Evolutionary conservation across 2,888 invertebrate genomes (phyloP).

Genomic region (Odontocerum albicorne): DNA sequence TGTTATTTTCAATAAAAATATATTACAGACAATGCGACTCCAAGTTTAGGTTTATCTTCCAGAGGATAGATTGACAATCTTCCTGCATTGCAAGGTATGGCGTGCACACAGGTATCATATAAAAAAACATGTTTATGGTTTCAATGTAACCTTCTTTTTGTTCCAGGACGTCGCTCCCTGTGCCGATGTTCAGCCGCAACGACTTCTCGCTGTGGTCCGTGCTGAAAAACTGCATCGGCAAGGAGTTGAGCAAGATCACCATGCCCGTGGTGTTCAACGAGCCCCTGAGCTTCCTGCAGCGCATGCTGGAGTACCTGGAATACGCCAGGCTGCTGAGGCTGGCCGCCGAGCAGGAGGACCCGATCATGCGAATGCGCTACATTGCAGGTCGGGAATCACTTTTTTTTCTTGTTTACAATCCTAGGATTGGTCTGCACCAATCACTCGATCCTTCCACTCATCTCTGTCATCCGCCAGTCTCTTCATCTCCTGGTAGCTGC

Average conservation of each 20-base stretch:
- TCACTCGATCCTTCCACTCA: too few species aligned
- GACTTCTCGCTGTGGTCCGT: constrained; percentile 90
- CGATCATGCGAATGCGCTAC: constrained; percentile 79
- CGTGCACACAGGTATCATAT: background rate
- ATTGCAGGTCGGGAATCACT: too few species aligned
- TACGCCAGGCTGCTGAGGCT: constrained; percentile 74
- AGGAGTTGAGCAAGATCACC: constrained; percentile 93
- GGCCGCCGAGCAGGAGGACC: constrained; percentile 77
- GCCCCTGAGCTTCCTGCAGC: constrained; percentile 91
- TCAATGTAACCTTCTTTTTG: background rate
- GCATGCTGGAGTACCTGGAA: constrained; percentile 93
- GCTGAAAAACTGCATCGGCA: constrained; percentile 87
- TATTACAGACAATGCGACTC: too few species aligned
- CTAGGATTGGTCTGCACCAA: too few species aligned
- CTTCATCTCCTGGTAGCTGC: too few species aligned
- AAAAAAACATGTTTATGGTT: background rate
- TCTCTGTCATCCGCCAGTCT: too few species aligned
- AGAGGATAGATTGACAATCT: too few species aligned
- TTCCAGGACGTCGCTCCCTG: constrained; percentile 66
- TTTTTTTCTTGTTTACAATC: too few species aligned
- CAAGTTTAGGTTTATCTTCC: too few species aligned
- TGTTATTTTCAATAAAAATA: too few species aligned
- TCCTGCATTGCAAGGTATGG: too few species aligned
- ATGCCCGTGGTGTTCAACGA: constrained; percentile 98
- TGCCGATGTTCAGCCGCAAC: constrained; percentile 73